Evolutionary conservation across 2,113 vertebrate genomes (phyloP).

Genomic region (Corydoras sp.): DNA sequence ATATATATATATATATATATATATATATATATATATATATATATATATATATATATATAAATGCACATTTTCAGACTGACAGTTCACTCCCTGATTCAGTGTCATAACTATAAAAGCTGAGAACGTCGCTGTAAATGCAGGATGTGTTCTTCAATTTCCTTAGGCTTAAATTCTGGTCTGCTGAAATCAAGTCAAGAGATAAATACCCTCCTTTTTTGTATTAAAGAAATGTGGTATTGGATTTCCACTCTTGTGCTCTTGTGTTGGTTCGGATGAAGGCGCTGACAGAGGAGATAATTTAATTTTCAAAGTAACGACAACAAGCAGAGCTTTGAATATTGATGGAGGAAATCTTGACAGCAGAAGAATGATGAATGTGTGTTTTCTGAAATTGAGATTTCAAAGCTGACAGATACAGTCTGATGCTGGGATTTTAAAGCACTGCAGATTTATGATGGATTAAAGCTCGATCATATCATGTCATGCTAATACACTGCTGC

Average conservation of each 20-base stretch:
- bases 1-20: no score
- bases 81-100: no score
- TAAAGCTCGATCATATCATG: conserved; percentile 24
- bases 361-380: conserved; percentile 25
- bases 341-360: conserved; percentile 15
- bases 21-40: no score
- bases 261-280: neutral
- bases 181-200: neutral
- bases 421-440: neutral
- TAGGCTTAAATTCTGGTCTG: no score
- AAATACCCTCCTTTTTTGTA: neutral
- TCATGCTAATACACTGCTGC: neutral
- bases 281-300: conserved; percentile 13
- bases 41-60: no score
- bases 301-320: conserved; percentile 14
- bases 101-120: no score
- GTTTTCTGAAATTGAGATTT: conserved; percentile 22
- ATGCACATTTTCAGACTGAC: no score
- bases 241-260: neutral
- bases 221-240: neutral
- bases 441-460: conserved; percentile 18
- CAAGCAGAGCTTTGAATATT: conserved; percentile 13
- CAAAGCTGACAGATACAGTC: conserved; percentile 18
- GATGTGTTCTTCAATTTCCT: no score
- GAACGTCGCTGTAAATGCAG: no score